These are phyloP conservation scores for Balaenoptera acutorostrata DNA, from an alignment of 2,113 vertebrate species.

Conservation along the genomic window DNA sequence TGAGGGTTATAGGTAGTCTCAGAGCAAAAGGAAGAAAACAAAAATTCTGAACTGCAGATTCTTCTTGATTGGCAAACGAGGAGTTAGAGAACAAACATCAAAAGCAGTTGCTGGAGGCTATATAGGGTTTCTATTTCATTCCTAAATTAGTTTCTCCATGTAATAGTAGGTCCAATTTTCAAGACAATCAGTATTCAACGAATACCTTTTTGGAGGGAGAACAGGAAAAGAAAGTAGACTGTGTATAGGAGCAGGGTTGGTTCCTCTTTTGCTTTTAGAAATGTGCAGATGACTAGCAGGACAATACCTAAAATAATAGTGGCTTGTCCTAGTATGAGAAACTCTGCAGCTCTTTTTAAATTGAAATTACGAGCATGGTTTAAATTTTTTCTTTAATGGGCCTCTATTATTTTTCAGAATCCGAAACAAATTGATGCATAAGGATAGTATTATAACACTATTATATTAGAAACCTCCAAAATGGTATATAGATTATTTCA, in stretches of 20 bases:
- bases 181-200: not conserved
- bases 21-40: not conserved
- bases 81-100: conserved; percentile 5
- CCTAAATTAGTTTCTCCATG: not conserved
- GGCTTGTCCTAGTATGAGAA: not conserved
- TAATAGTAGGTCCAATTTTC: not conserved
- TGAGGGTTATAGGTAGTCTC: not conserved
- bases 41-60: not conserved
- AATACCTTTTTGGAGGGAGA: not conserved
- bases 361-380: not conserved
- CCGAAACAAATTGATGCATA: not conserved
- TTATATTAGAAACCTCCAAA: not conserved
- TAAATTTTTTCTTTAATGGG: not conserved
- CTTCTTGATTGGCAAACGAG: not conserved
- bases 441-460: not conserved
- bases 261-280: not conserved
- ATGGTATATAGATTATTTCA: not conserved
- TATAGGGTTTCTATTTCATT: not conserved
- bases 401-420: conserved; percentile 9
- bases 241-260: not conserved
- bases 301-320: not conserved
- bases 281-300: not conserved
- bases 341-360: conserved; percentile 1
- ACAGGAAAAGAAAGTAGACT: not conserved
- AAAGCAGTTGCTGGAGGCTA: not conserved